Evolutionary conservation across 2,113 vertebrate genomes (phyloP), one percentile per base, ranked within the genome.

Genomic region (Forbesichthys agassizii): DNA sequence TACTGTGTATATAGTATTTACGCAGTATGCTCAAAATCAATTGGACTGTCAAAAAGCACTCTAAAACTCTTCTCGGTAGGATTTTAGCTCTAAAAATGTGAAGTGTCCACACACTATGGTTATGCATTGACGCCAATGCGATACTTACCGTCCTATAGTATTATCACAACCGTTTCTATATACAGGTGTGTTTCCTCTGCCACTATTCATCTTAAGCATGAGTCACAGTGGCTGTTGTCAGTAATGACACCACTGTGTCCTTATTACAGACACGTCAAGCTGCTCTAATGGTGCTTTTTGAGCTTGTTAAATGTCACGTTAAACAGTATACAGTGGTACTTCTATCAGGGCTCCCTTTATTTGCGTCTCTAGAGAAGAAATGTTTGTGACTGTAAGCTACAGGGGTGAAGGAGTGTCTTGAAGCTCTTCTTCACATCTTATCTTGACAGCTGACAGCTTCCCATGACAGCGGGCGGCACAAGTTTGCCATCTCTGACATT

Each of bases 131-230:
- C 27, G 27, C 27, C 27, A 27, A 27, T 7, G 13, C 52, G 7
- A 5, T 54, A 16, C 52, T 54, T 54, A n/a, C 27, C 20, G 11
- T 27, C 9, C 56, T 20, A 58, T 33, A 46, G 33, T 36, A 61
- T 61, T 61, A 33, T 14, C n/a, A 62, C 20, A 42, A 36, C 51
- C 48, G 58, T 14, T 54, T 1, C 18, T 48, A 69, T 62, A 64
- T 61, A 55, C 16, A 33, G 66, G 54, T 69, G 55, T 58, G 42
- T 73, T 66, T 58, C 56, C 33, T 48, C 60, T 65, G 55, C 16
- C 60, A 62, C n/a, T 47, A 66, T 13, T 66, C 52, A 73, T 77
- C 59, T 77, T 48, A 12, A 60, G 42, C 62, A 62, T 66, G 72
- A 78, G 58, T 67, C 67, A 76, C 62, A 54, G 61, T 5, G 27